phyloP scores from a whole-genome alignment of 2,888 invertebrate species.

The Monoplex corrugatus region DNA sequence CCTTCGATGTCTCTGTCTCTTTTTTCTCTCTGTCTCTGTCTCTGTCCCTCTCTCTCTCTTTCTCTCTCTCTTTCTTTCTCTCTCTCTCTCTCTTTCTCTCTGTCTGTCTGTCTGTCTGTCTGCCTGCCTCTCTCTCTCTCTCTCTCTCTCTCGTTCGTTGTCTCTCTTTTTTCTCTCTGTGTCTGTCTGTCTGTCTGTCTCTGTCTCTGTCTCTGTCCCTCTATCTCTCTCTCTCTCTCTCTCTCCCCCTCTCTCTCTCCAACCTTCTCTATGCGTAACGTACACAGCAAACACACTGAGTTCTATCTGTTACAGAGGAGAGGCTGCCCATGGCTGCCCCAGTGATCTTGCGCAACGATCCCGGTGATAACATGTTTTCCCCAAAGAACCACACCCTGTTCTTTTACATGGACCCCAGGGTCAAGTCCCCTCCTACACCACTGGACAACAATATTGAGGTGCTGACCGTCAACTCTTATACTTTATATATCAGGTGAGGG shows the following conservation, averaged over 20 bases:
- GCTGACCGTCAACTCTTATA: constrained; percentile 35
- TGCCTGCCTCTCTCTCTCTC: neutral
- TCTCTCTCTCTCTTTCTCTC: neutral
- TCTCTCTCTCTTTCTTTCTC: neutral
- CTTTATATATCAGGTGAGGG: constrained; percentile 38
- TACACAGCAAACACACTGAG: too few relatives aligned
- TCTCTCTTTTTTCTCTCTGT: neutral
- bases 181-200: neutral
- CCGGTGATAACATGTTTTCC: neutral
- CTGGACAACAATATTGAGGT: neutral
- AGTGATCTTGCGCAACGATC: constrained; percentile 10
- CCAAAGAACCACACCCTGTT: constrained; percentile 32
- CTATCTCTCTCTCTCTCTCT: neutral
- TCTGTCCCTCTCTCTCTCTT: neutral
- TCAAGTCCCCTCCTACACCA: constrained; percentile 4
- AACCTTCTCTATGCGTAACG: too few relatives aligned
- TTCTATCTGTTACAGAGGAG: neutral
- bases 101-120: too few relatives aligned
- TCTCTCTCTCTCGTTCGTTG: too few relatives aligned
- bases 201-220: neutral
- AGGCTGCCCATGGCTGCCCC: constrained; percentile 8
- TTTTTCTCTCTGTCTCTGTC: too few relatives aligned
- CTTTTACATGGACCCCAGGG: constrained; percentile 37
- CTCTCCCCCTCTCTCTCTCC: too few relatives aligned
- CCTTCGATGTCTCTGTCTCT: too few relatives aligned